Conservation (phyloP, 2,797 vertebrate species). For the Siniperca undulata region DNA sequence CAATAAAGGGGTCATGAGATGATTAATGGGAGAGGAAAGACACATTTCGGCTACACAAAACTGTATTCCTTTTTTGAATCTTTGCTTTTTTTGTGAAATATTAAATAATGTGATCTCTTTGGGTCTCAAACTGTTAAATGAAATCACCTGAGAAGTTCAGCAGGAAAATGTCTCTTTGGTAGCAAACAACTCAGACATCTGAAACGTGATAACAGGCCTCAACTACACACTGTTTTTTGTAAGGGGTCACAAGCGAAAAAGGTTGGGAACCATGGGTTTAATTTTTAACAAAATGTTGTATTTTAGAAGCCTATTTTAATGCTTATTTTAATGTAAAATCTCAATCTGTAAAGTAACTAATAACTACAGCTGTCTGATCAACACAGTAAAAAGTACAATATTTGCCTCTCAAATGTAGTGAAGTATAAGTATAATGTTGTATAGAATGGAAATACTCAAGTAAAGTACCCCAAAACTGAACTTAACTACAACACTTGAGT, state of each 20-base stretch:
- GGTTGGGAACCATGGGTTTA: not conserved
- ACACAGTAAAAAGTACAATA: not conserved
- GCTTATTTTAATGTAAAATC: not conserved
- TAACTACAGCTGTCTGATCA: not conserved
- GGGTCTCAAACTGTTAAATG: not conserved
- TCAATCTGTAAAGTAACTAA: not conserved
- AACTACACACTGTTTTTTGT: not conserved
- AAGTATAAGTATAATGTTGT: not conserved
- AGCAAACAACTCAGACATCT: not conserved
- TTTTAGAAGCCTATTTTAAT: not conserved
- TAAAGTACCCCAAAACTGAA: not conserved
- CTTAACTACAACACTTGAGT: not conserved
- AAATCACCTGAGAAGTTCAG: not conserved
- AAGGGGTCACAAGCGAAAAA: not conserved
- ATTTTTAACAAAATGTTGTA: not conserved
- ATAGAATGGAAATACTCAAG: not conserved
- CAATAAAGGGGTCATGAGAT: not conserved
- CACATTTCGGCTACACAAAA: not conserved
- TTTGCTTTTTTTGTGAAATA: not conserved
- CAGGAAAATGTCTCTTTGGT: not conserved
- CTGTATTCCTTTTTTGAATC: not conserved
- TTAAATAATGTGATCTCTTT: too few species aligned
- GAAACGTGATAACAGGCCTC: not conserved
- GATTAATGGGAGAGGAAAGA: not conserved
- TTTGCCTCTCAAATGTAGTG: not conserved